phyloP scores from a whole-genome alignment of 2,888 invertebrate genomes.

The Spatulosminthurus flaviceps region DNA sequence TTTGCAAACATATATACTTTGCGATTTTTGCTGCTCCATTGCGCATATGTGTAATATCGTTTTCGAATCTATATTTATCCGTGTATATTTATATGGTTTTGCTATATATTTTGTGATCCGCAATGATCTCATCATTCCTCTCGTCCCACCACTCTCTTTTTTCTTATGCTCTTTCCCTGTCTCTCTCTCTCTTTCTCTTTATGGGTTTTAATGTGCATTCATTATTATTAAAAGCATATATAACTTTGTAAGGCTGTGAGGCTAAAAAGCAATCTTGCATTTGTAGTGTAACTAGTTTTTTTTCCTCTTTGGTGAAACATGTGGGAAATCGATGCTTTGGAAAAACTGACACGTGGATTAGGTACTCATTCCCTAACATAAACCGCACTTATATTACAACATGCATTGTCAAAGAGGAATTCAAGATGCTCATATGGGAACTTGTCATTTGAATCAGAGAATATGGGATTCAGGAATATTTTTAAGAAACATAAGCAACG shows the following conservation, averaged over 20 bases:
- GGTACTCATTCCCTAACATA: too few relatives aligned
- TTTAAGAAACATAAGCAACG: background rate
- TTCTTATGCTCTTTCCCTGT: background rate
- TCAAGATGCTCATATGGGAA: background rate
- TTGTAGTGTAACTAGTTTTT: too few relatives aligned
- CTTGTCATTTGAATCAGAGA: slow-evolving; percentile 5
- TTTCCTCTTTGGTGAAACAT: too few relatives aligned
- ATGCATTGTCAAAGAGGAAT: background rate
- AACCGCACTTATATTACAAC: background rate
- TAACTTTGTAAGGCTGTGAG: too few relatives aligned
- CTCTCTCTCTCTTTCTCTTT: background rate
- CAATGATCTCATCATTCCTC: background rate
- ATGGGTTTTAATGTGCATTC: background rate
- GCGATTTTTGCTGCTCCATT: background rate
- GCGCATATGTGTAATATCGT: background rate
- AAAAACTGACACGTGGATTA: too few relatives aligned
- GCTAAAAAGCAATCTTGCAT: too few relatives aligned
- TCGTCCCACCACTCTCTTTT: background rate
- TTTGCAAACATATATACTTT: background rate
- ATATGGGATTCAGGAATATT: background rate
- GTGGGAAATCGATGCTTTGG: too few relatives aligned
- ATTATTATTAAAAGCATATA: too few relatives aligned
- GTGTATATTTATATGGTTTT: slow-evolving; percentile 12
- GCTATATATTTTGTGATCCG: background rate
- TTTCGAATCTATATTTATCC: background rate